Evolutionary conservation across 2,113 vertebrate species (phyloP), one percentile per base, ranked within the genome.

Genomic region (Orthonyx spaldingii): DNA sequence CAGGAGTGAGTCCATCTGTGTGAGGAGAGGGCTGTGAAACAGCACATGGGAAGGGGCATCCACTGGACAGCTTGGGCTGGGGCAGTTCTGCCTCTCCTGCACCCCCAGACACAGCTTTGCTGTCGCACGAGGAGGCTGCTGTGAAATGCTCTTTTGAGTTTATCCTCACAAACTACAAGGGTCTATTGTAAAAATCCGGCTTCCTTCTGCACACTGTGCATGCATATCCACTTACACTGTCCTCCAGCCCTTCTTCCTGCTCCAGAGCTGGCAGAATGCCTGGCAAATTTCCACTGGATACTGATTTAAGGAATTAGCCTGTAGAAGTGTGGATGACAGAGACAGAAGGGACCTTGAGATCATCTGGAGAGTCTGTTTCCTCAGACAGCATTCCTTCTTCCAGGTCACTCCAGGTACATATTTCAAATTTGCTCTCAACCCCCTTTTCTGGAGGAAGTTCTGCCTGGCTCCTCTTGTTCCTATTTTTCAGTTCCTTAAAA

Each of bases 311-410:
- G 71, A 83, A 82, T 83, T 83, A 83, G n/a, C 52, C 66, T 60
- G 41, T 52, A 32, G 49, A 76, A 92, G 37, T 41, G 7, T 33
- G 35, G 61, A 76, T 22, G 9, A 39, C 11, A 18, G 9, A 71
- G 93, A 44, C 83, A 95, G 75, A 95, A 90, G 63, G 79, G 63
- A 65, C 79, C 63, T 83, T 72, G 91, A 85, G 63, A 63, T 92
- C 75, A 90, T 83, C 82, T 95, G 85, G 88, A 94, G 74, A 28
- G 35, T 56, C 66, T 20, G 4, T 52, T 79, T 93, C 56, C 69
- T 64, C 85, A 92, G 78, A 64, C 65, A 87, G 35, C 47, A 42
- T 9, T 56, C 49, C 44, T 30, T 68, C 69, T 84, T 60, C 47
- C 39, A 20, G 16, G 14, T 59, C 35, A 42, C 35, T 30, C 46